phyloP scores from a whole-genome alignment of 1,140 invertebrate species.

The Drosophila albomicans region DNA sequence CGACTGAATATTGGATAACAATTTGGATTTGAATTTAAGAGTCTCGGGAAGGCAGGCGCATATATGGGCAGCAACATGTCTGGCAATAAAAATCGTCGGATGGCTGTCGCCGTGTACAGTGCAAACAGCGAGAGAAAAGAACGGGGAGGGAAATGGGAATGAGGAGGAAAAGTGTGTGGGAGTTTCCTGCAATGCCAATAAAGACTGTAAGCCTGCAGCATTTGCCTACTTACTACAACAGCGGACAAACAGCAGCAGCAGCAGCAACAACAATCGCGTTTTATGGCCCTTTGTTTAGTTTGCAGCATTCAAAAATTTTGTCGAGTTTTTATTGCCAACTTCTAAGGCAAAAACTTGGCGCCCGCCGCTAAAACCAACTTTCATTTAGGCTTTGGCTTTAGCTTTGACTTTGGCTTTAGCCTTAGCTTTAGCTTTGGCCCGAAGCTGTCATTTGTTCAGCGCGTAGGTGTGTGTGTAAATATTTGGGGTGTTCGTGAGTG shows the following conservation, averaged over 20 bases:
- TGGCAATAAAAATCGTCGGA: conserved; percentile 36
- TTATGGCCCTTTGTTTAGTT: conserved; percentile 40
- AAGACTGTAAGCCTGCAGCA: conserved; percentile 37
- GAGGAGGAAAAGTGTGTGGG: not conserved
- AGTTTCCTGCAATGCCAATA: conserved; percentile 39
- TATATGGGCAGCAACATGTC: not conserved
- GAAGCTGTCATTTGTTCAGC: conserved; percentile 2
- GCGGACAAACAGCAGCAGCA: not conserved
- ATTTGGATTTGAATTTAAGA: conserved; percentile 32
- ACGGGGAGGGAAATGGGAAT: not conserved
- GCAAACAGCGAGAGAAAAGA: conserved; percentile 1
- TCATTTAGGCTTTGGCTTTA: conserved; percentile 14
- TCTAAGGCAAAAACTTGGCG: not conserved
- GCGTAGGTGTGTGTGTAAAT: not conserved
- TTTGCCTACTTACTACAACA: conserved; percentile 35
- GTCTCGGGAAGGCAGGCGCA: not conserved
- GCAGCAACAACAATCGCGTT: conserved; percentile 11
- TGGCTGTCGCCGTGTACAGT: conserved; percentile 11
- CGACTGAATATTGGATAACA: conserved; percentile 11
- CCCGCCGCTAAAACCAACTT: conserved; percentile 9
- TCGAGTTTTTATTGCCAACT: conserved; percentile 23
- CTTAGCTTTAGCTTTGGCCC: conserved; percentile 1
- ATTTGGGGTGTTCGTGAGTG: not conserved
- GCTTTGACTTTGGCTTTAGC: not conserved
- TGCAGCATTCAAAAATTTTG: conserved; percentile 16